Evolutionary conservation across 2,888 invertebrate genomes (phyloP).

Genomic region (Therioaphis trifolii): DNA sequence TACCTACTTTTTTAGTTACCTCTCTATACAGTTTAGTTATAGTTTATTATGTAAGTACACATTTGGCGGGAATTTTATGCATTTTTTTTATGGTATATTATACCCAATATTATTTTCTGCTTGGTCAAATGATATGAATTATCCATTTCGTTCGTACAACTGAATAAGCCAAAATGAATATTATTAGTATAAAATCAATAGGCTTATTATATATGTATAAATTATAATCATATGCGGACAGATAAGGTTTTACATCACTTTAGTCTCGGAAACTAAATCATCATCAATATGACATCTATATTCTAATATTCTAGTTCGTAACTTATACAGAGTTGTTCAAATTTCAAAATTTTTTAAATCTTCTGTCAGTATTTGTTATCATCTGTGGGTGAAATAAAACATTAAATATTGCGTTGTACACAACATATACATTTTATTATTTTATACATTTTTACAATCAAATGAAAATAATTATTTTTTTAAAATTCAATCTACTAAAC

Average conservation of each 20-base stretch:
- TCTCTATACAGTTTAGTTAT: no score
- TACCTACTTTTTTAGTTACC: no score
- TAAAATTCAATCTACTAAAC: no score
- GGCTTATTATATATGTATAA: conserved; percentile 9
- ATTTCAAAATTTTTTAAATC: background rate
- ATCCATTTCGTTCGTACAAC: conserved; percentile 1
- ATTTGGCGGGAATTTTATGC: background rate
- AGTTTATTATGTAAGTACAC: no score
- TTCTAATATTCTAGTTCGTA: no score
- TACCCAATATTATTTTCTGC: conserved; percentile 4
- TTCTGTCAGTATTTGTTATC: no score
- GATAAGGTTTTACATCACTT: background rate
- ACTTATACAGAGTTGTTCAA: conserved; percentile 44
- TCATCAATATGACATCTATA: background rate
- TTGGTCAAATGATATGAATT: conserved; percentile 33
- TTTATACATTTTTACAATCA: no score
- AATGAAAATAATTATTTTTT: no score
- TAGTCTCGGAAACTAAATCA: background rate
- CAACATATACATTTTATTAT: no score
- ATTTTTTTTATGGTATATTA: background rate
- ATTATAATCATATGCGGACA: conserved; percentile 15
- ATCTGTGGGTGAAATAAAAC: no score
- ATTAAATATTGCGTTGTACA: no score
- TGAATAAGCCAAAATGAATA: background rate
- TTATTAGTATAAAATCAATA: background rate